phyloP scores from a whole-genome alignment of 37 sponge, comb jelly and placozoan species.

The Cliona cf. orientalis region DNA sequence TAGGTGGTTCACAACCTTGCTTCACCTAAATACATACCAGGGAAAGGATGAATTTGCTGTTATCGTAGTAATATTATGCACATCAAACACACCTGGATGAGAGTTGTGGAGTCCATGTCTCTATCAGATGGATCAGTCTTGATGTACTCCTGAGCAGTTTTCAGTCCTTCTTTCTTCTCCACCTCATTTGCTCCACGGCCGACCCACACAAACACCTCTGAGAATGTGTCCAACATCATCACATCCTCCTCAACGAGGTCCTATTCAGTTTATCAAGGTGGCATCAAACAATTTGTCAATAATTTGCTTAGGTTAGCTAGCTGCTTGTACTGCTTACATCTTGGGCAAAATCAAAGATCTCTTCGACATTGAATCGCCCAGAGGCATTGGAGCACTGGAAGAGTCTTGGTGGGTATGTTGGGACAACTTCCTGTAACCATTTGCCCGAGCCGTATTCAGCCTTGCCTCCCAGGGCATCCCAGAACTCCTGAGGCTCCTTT shows the following conservation, averaged over 20 bases:
- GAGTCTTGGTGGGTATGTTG: constrained; percentile 85
- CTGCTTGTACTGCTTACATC: constrained; percentile 48
- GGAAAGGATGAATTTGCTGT: too few relatives aligned
- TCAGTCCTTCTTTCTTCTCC: constrained; percentile 88
- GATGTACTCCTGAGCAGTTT: constrained; percentile 83
- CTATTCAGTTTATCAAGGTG: too few relatives aligned
- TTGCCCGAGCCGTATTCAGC: constrained; percentile 72
- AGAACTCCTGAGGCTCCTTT: constrained; percentile 86
- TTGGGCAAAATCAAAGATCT: constrained; percentile 94
- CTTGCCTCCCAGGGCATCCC: constrained; percentile 90
- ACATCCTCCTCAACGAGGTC: constrained; percentile 95
- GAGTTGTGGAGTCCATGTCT: constrained; percentile 64
- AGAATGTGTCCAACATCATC: constrained; percentile 94
- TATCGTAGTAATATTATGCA: too few relatives aligned
- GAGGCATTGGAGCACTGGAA: constrained; percentile 96
- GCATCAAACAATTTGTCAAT: too few relatives aligned
- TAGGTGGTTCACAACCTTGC: constrained; percentile 94
- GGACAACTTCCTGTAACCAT: constrained; percentile 49
- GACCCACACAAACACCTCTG: constrained; percentile 91
- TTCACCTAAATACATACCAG: too few relatives aligned
- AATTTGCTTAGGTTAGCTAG: too few relatives aligned
- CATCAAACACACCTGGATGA: constrained; percentile 70
- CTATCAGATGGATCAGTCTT: constrained; percentile 86
- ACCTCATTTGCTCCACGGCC: constrained; percentile 89
- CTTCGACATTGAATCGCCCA: constrained; percentile 90